Evolutionary conservation across 37 sponge, comb jelly and placozoan species (phyloP).

Genomic region (Bolinopsis microptera): DNA sequence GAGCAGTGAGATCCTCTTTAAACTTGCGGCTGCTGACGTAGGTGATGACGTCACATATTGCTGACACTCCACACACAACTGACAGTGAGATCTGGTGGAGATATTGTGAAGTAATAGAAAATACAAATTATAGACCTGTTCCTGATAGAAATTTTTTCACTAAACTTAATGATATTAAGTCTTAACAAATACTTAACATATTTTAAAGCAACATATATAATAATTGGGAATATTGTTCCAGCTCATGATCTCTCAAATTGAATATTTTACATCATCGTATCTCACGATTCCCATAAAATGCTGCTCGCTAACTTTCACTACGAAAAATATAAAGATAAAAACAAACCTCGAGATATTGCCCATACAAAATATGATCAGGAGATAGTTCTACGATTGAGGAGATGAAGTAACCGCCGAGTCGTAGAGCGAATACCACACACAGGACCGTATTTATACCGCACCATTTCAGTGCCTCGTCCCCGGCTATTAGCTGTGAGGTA

Average conservation of each 20-base stretch:
- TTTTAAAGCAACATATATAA: not conserved
- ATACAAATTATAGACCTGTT: not conserved
- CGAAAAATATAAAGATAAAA: too few relatives aligned
- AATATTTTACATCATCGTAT: too few relatives aligned
- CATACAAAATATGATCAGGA: not conserved
- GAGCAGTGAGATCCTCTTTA: not conserved
- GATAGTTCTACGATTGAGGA: not conserved
- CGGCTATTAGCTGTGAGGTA: not conserved
- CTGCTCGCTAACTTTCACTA: too few relatives aligned
- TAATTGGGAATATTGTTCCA: too few relatives aligned
- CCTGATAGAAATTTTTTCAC: not conserved
- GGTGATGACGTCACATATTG: slow-evolving; percentile 46
- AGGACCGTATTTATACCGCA: slow-evolving; percentile 7
- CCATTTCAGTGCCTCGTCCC: slow-evolving; percentile 48
- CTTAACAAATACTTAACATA: not conserved
- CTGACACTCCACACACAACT: slow-evolving; percentile 53
- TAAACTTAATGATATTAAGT: not conserved
- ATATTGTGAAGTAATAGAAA: too few relatives aligned
- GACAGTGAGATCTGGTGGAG: slow-evolving; percentile 30
- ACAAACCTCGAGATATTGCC: slow-evolving; percentile 4
- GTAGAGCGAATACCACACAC: slow-evolving; percentile 25
- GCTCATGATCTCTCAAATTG: too few relatives aligned
- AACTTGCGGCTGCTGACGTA: slow-evolving; percentile 3
- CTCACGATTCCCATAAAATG: too few relatives aligned
- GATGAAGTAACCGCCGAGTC: not conserved